Percentiles rank a stretch among this genome's conserved stretches.
Conservation (phyloP, 2,113 vertebrate species). For the Sinocyclocheilus maitianheensis region DNA sequence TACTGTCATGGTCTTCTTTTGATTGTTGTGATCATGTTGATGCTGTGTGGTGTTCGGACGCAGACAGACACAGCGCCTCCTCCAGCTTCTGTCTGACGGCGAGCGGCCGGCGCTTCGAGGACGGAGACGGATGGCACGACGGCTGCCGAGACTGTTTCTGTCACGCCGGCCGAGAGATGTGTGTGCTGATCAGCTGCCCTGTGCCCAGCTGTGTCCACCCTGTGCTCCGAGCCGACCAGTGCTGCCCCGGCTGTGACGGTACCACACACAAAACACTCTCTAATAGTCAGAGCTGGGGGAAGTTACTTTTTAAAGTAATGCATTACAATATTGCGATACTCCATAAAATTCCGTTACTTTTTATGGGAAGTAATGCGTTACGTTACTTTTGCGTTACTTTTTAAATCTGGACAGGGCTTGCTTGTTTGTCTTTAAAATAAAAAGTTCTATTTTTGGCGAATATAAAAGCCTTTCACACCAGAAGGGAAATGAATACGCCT, state of each 20-base stretch:
- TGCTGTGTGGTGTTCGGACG: slow-evolving; percentile 61
- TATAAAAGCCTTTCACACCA: too few species aligned
- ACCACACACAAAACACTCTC: slow-evolving; percentile 10
- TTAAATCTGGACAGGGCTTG: too few species aligned
- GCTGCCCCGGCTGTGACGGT: slow-evolving; percentile 82
- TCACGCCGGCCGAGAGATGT: slow-evolving; percentile 78
- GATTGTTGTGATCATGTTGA: not conserved
- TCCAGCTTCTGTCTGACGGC: slow-evolving; percentile 72
- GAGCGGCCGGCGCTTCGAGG: slow-evolving; percentile 70
- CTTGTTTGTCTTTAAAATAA: too few species aligned
- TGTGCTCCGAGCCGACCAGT: slow-evolving; percentile 74
- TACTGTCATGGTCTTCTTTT: too few species aligned
- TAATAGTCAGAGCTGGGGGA: too few species aligned
- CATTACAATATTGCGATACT: too few species aligned
- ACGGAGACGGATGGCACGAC: slow-evolving; percentile 79
- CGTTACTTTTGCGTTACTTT: too few species aligned
- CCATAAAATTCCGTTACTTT: too few species aligned
- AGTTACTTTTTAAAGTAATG: too few species aligned
- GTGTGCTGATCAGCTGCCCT: slow-evolving; percentile 79
- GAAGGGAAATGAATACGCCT: too few species aligned
- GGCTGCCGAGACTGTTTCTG: slow-evolving; percentile 82
- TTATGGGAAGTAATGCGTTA: too few species aligned
- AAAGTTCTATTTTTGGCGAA: too few species aligned
- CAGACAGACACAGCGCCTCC: slow-evolving; percentile 47
- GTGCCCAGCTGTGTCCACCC: slow-evolving; percentile 76